Percentiles rank a stretch among this genome's conserved stretches.
Evolutionary conservation across 2,888 invertebrate genomes (phyloP).

Genomic region (Icerya purchasi): DNA sequence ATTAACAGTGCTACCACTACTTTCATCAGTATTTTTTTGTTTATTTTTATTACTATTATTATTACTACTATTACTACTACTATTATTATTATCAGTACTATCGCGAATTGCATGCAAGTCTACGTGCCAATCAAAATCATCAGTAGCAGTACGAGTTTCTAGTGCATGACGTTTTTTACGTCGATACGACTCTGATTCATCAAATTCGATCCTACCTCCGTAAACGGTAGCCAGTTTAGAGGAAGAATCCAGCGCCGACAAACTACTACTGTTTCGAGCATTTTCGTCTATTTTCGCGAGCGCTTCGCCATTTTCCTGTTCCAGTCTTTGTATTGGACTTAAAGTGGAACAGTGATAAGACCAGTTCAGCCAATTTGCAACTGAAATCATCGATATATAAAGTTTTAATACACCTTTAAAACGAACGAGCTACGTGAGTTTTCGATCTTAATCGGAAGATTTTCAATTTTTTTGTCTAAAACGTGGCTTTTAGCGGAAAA

Average conservation of each 20-base stretch:
- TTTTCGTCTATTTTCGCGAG: constrained; percentile 16
- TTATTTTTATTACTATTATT: not conserved
- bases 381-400: too few species aligned
- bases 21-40: not conserved
- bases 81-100: not conserved
- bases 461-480: too few species aligned
- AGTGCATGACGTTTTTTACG: not conserved
- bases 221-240: not conserved
- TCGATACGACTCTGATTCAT: not conserved
- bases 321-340: constrained; percentile 55
- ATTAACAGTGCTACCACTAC: too few species aligned
- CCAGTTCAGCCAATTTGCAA: constrained; percentile 63
- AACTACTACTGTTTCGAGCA: not conserved
- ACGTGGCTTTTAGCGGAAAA: too few species aligned
- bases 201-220: constrained; percentile 1
- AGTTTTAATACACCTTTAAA: too few species aligned
- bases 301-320: constrained; percentile 16
- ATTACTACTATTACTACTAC: not conserved
- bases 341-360: constrained; percentile 63
- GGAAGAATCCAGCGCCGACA: too few species aligned
- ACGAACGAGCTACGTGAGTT: too few species aligned
- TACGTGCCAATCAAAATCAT: too few species aligned
- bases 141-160: not conserved
- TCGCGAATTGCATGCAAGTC: too few species aligned
- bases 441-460: too few species aligned